A percentile compares a stretch with the other conserved stretches of the same genome.
These are phyloP conservation scores for Athripsodes cinereus DNA, from an alignment of 2,888 invertebrate species.

Conservation along the genomic window DNA sequence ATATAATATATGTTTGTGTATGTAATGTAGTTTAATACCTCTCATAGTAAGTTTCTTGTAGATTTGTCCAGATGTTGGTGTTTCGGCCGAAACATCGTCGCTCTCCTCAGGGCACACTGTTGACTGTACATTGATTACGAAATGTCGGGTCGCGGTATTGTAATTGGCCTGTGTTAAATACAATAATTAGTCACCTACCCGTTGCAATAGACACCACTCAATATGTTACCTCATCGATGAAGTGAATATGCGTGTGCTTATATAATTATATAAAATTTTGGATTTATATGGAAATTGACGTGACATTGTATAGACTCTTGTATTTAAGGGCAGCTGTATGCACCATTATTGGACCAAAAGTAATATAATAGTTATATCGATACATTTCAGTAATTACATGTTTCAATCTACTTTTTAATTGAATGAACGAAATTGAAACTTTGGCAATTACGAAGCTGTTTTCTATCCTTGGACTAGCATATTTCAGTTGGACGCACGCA, in stretches of 20 bases:
- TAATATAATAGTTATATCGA: too few species aligned
- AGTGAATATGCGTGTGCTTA: neutral
- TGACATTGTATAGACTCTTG: neutral
- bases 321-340: too few species aligned
- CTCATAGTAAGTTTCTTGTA: neutral
- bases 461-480: too few species aligned
- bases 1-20: neutral
- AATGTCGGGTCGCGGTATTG: slow-evolving; percentile 1
- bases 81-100: neutral
- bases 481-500: too few species aligned
- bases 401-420: too few species aligned
- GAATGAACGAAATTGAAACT: too few species aligned
- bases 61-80: slow-evolving; percentile 8
- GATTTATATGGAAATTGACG: neutral
- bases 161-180: neutral
- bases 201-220: neutral
- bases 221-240: neutral
- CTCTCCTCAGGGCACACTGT: neutral
- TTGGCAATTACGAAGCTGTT: too few species aligned
- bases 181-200: neutral
- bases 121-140: slow-evolving; percentile 6
- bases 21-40: too few species aligned
- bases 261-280: neutral
- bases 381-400: too few species aligned
- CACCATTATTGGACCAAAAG: too few species aligned